These are phyloP conservation scores for Margaritifera margaritifera DNA, from an alignment of 2,888 invertebrate genomes.

Conservation along the genomic window DNA sequence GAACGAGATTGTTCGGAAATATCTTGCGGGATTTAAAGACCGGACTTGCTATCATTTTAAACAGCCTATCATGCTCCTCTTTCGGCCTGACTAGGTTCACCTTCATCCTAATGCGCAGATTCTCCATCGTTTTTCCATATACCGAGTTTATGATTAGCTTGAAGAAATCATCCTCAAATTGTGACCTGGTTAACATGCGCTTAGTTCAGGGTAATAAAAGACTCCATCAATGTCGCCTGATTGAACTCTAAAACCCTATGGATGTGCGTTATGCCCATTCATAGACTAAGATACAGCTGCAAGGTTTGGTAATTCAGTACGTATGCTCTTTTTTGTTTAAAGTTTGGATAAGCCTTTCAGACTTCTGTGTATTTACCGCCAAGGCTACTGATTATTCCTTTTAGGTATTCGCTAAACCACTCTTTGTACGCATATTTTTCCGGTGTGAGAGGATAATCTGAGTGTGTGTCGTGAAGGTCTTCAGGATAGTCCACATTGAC, in stretches of 20 bases:
- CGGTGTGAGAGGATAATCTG: too few species aligned
- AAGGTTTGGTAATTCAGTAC: too few species aligned
- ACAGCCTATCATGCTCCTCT: conserved; percentile 10
- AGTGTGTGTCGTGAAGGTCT: too few species aligned
- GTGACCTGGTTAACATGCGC: conserved; percentile 51
- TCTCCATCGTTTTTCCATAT: conserved; percentile 72
- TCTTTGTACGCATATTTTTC: too few species aligned
- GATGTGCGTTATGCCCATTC: too few species aligned
- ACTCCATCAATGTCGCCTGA: conserved; percentile 60
- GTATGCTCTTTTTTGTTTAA: too few species aligned
- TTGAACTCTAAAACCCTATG: conserved; percentile 65
- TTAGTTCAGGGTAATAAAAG: conserved; percentile 61
- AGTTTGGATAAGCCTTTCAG: too few species aligned
- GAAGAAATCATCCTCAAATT: conserved; percentile 68
- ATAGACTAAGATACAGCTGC: too few species aligned
- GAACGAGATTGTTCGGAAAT: conserved; percentile 66
- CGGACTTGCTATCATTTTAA: conserved; percentile 21
- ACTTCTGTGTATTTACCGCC: too few species aligned
- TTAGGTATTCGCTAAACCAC: too few species aligned
- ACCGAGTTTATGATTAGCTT: conserved; percentile 49
- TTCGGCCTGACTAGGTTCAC: conserved; percentile 48
- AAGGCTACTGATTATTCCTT: too few species aligned
- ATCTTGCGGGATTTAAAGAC: conserved; percentile 41
- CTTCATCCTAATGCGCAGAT: conserved; percentile 67
- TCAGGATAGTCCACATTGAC: too few species aligned